Conservation (phyloP, 2,797 vertebrate genomes). For the Acestrorhynchus altus region DNA sequence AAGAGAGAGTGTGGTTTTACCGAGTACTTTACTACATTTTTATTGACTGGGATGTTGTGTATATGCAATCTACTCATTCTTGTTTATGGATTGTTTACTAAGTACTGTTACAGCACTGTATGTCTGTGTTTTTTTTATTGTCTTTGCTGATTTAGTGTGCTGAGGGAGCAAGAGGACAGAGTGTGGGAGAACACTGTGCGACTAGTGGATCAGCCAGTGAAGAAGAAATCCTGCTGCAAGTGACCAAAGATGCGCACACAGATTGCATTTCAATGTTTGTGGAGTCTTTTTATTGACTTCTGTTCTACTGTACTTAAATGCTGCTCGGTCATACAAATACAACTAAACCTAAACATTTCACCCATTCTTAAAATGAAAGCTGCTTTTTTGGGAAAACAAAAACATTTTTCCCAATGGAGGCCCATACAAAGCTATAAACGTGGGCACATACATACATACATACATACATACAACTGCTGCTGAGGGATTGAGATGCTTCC, state of each 20-base stretch:
- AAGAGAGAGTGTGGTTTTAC: not conserved
- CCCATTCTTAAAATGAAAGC: not conserved
- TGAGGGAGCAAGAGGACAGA: slow-evolving; percentile 87
- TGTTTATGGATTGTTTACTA: not conserved
- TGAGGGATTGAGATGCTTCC: not conserved
- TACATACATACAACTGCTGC: not conserved
- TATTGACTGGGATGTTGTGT: not conserved
- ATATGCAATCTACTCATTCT: not conserved
- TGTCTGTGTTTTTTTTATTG: slow-evolving; percentile 19
- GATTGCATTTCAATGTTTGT: not conserved
- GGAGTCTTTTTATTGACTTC: not conserved
- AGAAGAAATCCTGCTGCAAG: slow-evolving; percentile 88
- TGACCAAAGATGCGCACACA: slow-evolving; percentile 55
- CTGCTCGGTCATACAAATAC: not conserved
- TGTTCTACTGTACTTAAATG: not conserved
- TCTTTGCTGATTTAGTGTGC: slow-evolving; percentile 62
- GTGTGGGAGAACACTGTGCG: slow-evolving; percentile 80
- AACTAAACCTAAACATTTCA: not conserved
- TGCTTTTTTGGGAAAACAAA: not conserved
- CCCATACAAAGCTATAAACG: not conserved
- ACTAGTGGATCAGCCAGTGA: slow-evolving; percentile 73
- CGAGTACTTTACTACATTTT: not conserved
- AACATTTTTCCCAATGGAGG: not conserved
- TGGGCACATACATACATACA: not conserved
- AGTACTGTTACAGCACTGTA: too few species aligned